Base-by-base conservation (phyloP, 2,113 vertebrate genomes). In the Ibidorhyncha struthersii region DNA sequence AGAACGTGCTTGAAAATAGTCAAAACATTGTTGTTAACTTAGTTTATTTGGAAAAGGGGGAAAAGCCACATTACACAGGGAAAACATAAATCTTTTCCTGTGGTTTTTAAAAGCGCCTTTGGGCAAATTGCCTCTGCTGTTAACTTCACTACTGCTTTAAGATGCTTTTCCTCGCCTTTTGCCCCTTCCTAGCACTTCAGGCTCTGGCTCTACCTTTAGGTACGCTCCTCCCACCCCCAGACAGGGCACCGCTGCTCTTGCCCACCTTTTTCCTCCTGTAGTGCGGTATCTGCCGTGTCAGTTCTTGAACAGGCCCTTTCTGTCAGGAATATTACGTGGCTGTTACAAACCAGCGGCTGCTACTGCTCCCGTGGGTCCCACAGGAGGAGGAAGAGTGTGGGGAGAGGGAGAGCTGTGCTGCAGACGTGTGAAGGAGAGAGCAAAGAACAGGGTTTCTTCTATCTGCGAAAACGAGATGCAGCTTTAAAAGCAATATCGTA, bases 1-100 rank as follows among this genome's bases (percentile, higher is more conserved):
- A 95, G 78, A 93, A 88, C 0, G 12, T 67, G 87, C 91, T 96
- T 94, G 95, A 58, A 97, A 97, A 96, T 96, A 97, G 85, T 95
- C 91, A 95, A 95, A 96, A 96, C 82, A 61, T 41, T 95, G 94
- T 96, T 96, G 87, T 94, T 93, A 97, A 94, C 84, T 83, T 83
- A 36, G 93, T 97, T 97, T 97, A 95, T 97, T 97, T 97, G 95
- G 91, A 91, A 96, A 96, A 83, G 67, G 62, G 61, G 91, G 84
- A 5, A 95, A 97, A 97, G 95, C 96, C 96, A 83, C 94, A 88
- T 95, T 92, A 91, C 79, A 73, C 77, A 43, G 93, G 87, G 94
- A 95, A 97, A 97, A 94, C 93, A 97, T 96, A 96, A 97, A 95
- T 96, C 93, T 95, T 97, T 97, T 96, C 94, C 96, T 97, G 97